Percentiles rank a stretch among this genome's conserved stretches.
Conservation (phyloP, 2,113 vertebrate species). For the Cygnus buccinator region DNA sequence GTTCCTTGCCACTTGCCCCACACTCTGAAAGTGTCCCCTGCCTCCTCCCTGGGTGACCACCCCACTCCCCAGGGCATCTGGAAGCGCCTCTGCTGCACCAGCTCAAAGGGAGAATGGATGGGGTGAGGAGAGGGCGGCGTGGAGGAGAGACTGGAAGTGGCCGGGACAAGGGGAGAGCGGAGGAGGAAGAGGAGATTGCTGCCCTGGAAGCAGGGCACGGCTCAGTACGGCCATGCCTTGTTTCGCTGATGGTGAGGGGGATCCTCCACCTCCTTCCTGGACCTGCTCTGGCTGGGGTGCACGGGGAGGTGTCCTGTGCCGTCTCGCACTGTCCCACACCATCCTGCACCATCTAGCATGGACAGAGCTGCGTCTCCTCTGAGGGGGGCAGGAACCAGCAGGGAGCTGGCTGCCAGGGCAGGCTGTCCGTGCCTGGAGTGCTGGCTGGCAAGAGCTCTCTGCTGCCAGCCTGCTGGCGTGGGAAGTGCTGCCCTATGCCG, state of each 20-base stretch:
- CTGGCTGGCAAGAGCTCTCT: neutral
- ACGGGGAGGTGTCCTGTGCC: neutral
- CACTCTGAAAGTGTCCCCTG: fast-evolving
- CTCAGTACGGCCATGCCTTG: neutral
- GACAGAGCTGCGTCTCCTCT: neutral
- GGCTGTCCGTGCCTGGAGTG: neutral
- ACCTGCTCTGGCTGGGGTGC: neutral
- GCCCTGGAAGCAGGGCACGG: neutral
- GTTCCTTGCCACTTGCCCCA: fast-evolving
- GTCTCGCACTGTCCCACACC: too few species aligned
- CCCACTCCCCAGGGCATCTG: neutral
- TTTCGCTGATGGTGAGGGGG: neutral
- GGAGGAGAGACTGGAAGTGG: neutral
- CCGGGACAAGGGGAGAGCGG: fast-evolving
- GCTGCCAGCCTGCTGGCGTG: fast-evolving
- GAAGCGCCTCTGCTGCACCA: neutral
- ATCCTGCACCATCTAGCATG: fast-evolving
- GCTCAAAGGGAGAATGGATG: neutral
- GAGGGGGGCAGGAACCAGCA: neutral
- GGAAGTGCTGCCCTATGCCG: neutral
- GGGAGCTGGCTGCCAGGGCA: neutral
- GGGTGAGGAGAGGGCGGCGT: neutral
- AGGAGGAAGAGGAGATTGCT: neutral
- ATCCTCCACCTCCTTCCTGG: neutral
- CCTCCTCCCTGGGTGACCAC: neutral